Base-by-base conservation (phyloP, 2,113 vertebrate species). In the Semnornis frantzii region DNA sequence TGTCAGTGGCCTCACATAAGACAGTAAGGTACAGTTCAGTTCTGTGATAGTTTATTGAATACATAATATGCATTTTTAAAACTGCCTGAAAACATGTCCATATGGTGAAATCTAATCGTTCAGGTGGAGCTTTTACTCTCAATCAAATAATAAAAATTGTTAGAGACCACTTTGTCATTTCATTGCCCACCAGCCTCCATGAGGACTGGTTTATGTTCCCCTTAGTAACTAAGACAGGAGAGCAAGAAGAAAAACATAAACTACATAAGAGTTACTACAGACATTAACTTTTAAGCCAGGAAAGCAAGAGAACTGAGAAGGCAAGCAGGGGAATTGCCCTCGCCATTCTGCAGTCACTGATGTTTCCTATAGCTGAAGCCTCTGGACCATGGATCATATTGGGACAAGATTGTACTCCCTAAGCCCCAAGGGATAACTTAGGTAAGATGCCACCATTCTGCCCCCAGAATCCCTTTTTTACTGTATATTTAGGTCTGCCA, bases 91-190 rank as follows among this genome's bases (percentile, higher is more conserved):
- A 98, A 97, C 46, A 34, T 97, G 96, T 97, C 97, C 96, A 91
- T 90, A 95, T 50, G 75, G 96, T 94, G 95, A 97, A 97, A 90
- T 95, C 96, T 97, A 97, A 97, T 95, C 80, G 89, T 93, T 97
- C 97, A 97, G 96, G 96, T 81, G 91, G 92, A 96, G 90, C 87
- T 95, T 95, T 97, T 95, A 89, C 93, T 97, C 95, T 95, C 96
- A 95, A 97, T 98, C 95, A 97, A 97, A 97, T 97, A 96, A 97
- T 97, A 97, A 97, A 97, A 97, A 97, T 87, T 96, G 95, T 97
- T 98, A 96, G 96, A 98, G 96, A 95, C 89, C 95, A 96, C 92
- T 97, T 95, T 90, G 94, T 97, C 97, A 97, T 93, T 89, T 96
- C 92, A 93, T 78, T 81, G 95, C 96, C 96, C 78, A 62, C 85